A percentile compares a stretch with the other conserved stretches of the same genome.
These are phyloP conservation scores for Lasioglossum zephyrum DNA, from an alignment of 2,888 invertebrate genomes.

Conservation along the genomic window DNA sequence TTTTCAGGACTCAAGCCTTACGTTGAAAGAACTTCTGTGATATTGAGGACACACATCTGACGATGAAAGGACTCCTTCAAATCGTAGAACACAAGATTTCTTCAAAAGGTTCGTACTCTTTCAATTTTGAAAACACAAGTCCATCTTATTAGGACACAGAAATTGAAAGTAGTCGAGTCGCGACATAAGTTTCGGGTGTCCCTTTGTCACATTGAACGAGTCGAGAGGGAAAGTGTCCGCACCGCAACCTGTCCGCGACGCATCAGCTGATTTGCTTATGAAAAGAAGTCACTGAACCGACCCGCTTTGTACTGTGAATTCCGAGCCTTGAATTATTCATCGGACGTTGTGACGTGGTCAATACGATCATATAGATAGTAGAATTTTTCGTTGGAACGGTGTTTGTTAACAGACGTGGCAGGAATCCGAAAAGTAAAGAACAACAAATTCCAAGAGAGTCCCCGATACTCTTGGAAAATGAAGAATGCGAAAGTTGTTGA, in stretches of 20 bases:
- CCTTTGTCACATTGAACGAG: background rate
- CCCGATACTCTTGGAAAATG: background rate
- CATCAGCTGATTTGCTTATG: conserved; percentile 57
- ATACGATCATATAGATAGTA: conserved; percentile 12
- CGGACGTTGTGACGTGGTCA: conserved; percentile 17
- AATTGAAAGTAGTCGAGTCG: background rate
- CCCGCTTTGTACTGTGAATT: conserved; percentile 38
- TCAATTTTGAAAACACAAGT: background rate
- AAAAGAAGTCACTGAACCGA: conserved; percentile 58
- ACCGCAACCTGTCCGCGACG: conserved; percentile 18
- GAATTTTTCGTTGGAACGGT: background rate
- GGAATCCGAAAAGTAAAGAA: background rate
- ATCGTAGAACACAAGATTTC: background rate
- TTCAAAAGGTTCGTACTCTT: background rate
- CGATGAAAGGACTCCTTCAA: background rate
- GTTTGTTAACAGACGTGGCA: conserved; percentile 21
- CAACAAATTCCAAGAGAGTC: background rate
- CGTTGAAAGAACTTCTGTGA: background rate
- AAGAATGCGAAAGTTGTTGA: background rate
- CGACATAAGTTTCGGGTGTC: background rate
- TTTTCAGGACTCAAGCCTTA: background rate
- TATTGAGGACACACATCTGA: background rate
- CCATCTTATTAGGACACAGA: background rate
- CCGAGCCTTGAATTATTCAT: conserved; percentile 59
- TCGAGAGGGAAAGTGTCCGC: conserved; percentile 48